phyloP scores from a whole-genome alignment of 1,140 invertebrate species.

The Antheraea pernyi region DNA sequence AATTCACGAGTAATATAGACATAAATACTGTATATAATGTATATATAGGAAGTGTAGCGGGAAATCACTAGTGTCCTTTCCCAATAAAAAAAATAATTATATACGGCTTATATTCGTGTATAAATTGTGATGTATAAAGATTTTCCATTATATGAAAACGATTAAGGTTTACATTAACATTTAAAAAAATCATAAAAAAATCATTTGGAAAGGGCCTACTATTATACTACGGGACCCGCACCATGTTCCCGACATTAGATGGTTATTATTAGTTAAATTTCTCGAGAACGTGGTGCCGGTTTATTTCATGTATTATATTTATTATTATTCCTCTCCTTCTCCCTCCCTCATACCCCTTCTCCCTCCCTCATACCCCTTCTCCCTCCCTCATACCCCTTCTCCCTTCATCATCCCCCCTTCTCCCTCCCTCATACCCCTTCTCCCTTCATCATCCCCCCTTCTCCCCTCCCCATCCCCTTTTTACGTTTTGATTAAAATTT shows the following conservation, averaged over 20 bases:
- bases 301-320: slow-evolving; percentile 28
- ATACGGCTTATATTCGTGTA: slow-evolving; percentile 51
- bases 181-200: slow-evolving; percentile 65
- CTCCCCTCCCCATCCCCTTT: slow-evolving; percentile 7
- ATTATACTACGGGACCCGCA: slow-evolving; percentile 34
- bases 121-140: slow-evolving; percentile 59
- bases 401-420: neutral
- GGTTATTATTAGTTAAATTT: slow-evolving; percentile 13
- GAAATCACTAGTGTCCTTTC: slow-evolving; percentile 43
- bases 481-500: slow-evolving; percentile 67
- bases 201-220: slow-evolving; percentile 53
- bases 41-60: slow-evolving; percentile 64
- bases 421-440: neutral
- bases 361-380: too few species aligned
- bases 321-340: slow-evolving; percentile 36
- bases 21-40: slow-evolving; percentile 28
- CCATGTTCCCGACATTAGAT: slow-evolving; percentile 35
- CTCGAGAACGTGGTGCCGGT: slow-evolving; percentile 48
- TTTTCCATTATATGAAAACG: slow-evolving; percentile 27
- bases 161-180: slow-evolving; percentile 22
- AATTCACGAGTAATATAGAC: too few species aligned
- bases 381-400: too few species aligned
- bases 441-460: neutral
- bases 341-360: too few species aligned
- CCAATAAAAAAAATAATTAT: slow-evolving; percentile 14